Evolutionary conservation across 2,797 vertebrate genomes (phyloP).

Genomic region (Prionace glauca): DNA sequence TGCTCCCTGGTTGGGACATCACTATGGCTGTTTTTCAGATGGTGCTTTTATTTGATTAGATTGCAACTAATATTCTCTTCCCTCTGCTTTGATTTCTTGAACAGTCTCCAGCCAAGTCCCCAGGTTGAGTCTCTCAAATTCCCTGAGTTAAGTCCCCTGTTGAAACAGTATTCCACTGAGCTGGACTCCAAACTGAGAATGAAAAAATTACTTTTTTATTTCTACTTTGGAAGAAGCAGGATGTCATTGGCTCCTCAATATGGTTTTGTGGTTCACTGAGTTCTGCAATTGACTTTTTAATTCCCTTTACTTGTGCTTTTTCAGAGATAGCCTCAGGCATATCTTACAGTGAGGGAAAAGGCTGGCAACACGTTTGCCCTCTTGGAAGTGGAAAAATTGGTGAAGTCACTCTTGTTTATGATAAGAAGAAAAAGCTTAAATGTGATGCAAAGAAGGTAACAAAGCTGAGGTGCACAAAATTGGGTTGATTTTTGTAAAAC

Average conservation of each 20-base stretch:
- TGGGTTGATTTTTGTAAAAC: not conserved
- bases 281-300: not conserved
- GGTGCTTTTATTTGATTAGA: too few species aligned
- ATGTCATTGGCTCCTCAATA: not conserved
- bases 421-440: not conserved
- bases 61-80: too few species aligned
- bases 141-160: not conserved
- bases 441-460: slow-evolving; percentile 38
- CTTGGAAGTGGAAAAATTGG: slow-evolving; percentile 37
- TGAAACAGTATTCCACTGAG: not conserved
- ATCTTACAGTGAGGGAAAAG: not conserved
- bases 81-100: too few species aligned
- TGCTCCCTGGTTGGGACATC: too few species aligned
- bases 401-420: slow-evolving; percentile 31
- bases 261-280: not conserved
- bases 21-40: too few species aligned
- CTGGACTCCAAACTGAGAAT: not conserved
- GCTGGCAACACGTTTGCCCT: not conserved
- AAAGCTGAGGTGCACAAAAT: not conserved
- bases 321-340: not conserved
- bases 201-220: not conserved
- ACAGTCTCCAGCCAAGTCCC: too few species aligned
- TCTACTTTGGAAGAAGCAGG: not conserved
- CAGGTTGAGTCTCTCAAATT: too few species aligned
- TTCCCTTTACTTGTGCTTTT: not conserved